Base-by-base conservation (phyloP, 2,113 vertebrate genomes). In the Speoplatyrhinus poulsoni region DNA sequence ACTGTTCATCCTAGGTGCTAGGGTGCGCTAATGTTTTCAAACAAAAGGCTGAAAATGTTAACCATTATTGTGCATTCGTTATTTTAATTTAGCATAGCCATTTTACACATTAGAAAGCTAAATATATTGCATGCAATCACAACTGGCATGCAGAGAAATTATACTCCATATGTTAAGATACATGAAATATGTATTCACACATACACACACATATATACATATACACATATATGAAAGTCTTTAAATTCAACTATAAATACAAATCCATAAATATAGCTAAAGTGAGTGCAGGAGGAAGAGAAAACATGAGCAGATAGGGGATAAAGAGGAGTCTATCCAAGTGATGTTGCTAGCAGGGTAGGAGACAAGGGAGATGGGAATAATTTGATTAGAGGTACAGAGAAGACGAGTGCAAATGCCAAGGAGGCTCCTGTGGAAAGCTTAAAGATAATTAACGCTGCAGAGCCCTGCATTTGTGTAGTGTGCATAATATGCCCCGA, bases 391-490 rank as follows among this genome's bases (percentile, higher is more conserved):
- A 79, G 36, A 81, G 60, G 69, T 74, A 68, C 70, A 78, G 62
- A 75, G 47, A 75, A 80, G 77, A 76, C 80, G 65, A 73, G 77
- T 36, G 69, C 61, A 61, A 36, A 67, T 74, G 71, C 81, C 76
- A 79, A 75, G 60, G 69, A 79, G 67, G 76, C 75, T 79, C 74
- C 65, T 49, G 77, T 79, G 83, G 68, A 84, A 81, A 82, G 60
- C 79, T 80, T 77, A 71, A 69, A 69, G 75, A 69, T 86, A 84
- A 90, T 88, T 87, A 90, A 87, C 73, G 71, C 71, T 33, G 19
- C 73, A 63, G 69, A 47, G 47, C 60, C 48, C n/a, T 60, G 26
- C 71, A 56, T 75, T 67, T 62, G 68, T 65, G 8, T 56, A 48
- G 60, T 70, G 60, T 46, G 41, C 16, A n/a, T 9, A 26, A 26